Conservation (phyloP, 2,888 invertebrate genomes). For the Euzophera pinguis region DNA sequence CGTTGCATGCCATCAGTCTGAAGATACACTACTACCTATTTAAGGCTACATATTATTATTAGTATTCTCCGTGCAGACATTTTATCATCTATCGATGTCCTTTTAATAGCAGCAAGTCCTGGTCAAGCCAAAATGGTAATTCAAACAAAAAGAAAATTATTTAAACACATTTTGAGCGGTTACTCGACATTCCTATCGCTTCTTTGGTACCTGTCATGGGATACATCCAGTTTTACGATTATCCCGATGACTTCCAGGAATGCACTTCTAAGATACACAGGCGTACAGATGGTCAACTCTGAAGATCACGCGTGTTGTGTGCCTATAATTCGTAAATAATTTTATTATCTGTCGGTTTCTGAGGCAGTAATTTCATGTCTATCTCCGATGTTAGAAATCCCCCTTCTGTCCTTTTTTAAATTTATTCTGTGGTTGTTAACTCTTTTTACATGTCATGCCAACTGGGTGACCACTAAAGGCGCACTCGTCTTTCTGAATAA, state of each 20-base stretch:
- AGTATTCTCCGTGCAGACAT: not conserved
- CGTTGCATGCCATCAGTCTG: too few species aligned
- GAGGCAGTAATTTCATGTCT: too few species aligned
- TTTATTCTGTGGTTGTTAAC: not conserved
- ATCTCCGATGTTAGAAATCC: too few species aligned
- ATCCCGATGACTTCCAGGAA: slow-evolving; percentile 18
- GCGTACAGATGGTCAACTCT: too few species aligned
- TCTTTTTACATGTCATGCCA: slow-evolving; percentile 1
- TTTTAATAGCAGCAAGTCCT: not conserved
- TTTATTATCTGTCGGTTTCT: too few species aligned
- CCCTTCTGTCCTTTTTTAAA: not conserved
- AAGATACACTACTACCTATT: too few species aligned
- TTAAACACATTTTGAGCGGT: not conserved
- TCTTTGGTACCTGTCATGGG: slow-evolving; percentile 21
- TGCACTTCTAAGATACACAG: not conserved
- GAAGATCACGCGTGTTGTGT: too few species aligned
- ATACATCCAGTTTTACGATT: slow-evolving; percentile 11
- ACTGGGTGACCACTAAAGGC: slow-evolving; percentile 9
- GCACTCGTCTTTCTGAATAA: slow-evolving; percentile 8
- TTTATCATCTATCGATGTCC: not conserved
- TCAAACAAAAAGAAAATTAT: not conserved
- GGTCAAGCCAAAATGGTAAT: not conserved
- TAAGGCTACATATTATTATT: not conserved
- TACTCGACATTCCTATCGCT: slow-evolving; percentile 4
- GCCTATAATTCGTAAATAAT: too few species aligned